Percentiles rank a stretch among this genome's conserved stretches.
These are phyloP conservation scores for Rhogogaster chlorosoma DNA, from an alignment of 2,888 invertebrate genomes.

Conservation along the genomic window DNA sequence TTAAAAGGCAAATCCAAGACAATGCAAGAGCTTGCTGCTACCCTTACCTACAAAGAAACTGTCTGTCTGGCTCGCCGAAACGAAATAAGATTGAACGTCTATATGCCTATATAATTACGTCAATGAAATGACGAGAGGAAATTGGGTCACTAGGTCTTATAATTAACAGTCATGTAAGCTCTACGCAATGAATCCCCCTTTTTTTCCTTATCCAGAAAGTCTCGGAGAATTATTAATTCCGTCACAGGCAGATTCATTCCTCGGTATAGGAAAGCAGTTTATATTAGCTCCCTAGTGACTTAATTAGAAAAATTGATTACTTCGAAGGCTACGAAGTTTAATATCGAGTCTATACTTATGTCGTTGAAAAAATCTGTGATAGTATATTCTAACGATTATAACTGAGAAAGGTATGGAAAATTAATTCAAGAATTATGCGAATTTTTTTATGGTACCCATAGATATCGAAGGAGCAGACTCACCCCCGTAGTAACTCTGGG, in stretches of 20 bases:
- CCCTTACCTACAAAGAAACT: constrained; percentile 41
- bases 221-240: not conserved
- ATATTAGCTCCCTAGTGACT: not conserved
- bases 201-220: not conserved
- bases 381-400: not conserved
- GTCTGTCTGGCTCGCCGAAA: not conserved
- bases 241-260: not conserved
- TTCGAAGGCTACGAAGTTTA: not conserved
- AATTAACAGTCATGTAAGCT: not conserved
- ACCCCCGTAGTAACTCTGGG: constrained; percentile 48
- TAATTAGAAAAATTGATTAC: constrained; percentile 1
- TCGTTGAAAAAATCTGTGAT: not conserved
- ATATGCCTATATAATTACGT: not conserved
- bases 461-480: not conserved
- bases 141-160: too few species aligned
- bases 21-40: not conserved
- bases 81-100: not conserved
- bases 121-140: not conserved
- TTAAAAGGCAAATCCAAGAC: constrained; percentile 34
- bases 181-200: not conserved
- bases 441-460: too few species aligned
- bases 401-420: not conserved
- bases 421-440: not conserved
- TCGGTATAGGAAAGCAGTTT: not conserved
- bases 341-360: not conserved